A percentile compares a stretch with the other conserved stretches of the same genome.
Evolutionary conservation across 2,113 vertebrate genomes (phyloP).

Genomic region (Cichladusa arquata): DNA sequence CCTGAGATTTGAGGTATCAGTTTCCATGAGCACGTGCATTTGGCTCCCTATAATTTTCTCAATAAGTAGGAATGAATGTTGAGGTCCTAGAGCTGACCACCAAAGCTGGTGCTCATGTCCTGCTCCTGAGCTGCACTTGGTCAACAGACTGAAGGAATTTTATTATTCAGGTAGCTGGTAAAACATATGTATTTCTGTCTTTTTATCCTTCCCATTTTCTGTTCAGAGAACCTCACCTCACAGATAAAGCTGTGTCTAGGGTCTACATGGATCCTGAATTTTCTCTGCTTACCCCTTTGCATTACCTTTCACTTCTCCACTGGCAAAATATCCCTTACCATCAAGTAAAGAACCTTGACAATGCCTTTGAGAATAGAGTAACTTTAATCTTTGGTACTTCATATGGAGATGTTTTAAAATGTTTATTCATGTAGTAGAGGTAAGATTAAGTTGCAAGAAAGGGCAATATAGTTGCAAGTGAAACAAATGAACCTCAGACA

Average conservation of each 20-base stretch:
- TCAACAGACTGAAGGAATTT: background rate
- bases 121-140: background rate
- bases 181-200: background rate
- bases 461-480: background rate
- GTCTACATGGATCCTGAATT: background rate
- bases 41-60: background rate
- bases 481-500: background rate
- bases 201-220: background rate
- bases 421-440: background rate
- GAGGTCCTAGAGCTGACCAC: background rate
- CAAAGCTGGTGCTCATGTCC: background rate
- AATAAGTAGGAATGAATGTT: background rate
- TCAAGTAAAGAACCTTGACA: background rate
- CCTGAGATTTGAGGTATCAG: background rate
- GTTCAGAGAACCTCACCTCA: background rate
- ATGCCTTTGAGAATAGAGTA: background rate
- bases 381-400: background rate
- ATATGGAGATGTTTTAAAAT: background rate
- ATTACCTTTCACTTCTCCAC: background rate
- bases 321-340: background rate
- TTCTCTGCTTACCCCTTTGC: background rate
- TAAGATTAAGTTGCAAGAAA: background rate
- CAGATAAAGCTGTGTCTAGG: background rate
- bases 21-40: background rate
- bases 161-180: background rate